Evolutionary conservation across 2,797 vertebrate species (phyloP), one percentile per base, ranked within the genome.

Genomic region (Galagoides demidoff): DNA sequence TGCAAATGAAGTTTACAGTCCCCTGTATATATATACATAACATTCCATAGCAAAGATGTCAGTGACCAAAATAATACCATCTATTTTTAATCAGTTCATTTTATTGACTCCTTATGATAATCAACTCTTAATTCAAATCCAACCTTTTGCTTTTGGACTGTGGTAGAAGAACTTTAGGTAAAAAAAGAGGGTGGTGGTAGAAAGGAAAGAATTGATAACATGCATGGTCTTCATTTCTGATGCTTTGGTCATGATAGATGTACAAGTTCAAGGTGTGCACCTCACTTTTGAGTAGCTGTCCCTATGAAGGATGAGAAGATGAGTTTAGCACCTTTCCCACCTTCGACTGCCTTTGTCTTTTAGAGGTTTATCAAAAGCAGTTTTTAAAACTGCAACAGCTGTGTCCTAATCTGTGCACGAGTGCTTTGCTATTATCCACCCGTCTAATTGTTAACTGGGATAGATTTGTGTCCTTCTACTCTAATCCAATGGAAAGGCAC

Each of bases 371-470:
- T 90, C 39, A 85, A 63, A 89, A 77, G 9, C n/a, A 76, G 5
- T 61, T 89, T 19, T 37, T 14, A 82, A 57, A 39, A 84, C 23
- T 39, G 16, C 19, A 23, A 23, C 9, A 77, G n/a, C 45, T 76
- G 55, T 86, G 27, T 68, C 34, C 39, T 85, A 89, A 74, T 76
- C 59, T 92, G 73, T 59, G 64, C 43, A 55, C 34, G 76, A 96
- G 81, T 29, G 22, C 39, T 93, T 76, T 70, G 29, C 25, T 76
- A 27, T 63, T 76, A 61, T 68, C 61, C 16, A 55, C 49, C 2
- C n/a, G 61, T 45, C 22, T 96, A 74, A 61, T 85, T 85, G 76
- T 89, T 85, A 81, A 85, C 45, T 31, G 39, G 94, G 81, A 52
- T 6, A 16, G 27, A 68, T 81, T 79, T n/a, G 20, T 70, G 61